Evolutionary conservation across 1,140 invertebrate species (phyloP), one percentile per base, ranked within the genome.

Genomic region (Aphelenchoides besseyi): DNA sequence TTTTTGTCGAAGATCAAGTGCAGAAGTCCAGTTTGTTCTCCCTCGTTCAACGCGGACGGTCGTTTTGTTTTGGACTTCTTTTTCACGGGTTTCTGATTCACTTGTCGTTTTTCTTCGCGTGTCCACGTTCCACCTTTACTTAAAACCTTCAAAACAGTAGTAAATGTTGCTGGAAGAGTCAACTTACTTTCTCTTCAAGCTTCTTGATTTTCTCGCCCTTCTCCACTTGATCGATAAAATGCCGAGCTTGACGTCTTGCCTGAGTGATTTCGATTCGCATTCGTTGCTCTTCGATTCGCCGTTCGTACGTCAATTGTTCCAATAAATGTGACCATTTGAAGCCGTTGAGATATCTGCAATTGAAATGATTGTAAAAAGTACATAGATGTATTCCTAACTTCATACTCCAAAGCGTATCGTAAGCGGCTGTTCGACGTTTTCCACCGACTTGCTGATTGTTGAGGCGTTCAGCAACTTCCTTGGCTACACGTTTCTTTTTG

Each of bases 281-380:
- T 84, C 91, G 89, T 84, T 96, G 93, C 83, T 92, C 90, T 75
- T 90, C 90, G 3, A 92, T 91, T 33, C 92, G 92, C 84, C 90
- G 90, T 86, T 97, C 94, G 87, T 96, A 95, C 16, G 91, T 84
- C 69, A 97, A 86, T 79, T 93, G 88, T 86, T 97, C 95, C 82
- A 91, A 92, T 23, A 98, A 87, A 87, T 98, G 93, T 57, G 90
- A 88, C 95, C 95, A 98, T 86, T 95, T 95, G 84, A 97, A 97
- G 74, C 92, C 90, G 59, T 3, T 69, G 35, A 68, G 64, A 63
- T 74, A 28, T 30, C 8, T 52, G 3, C 61, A 71, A 36, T 16
- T 1, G 30, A 69, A 53, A 78, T 48, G 35, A 48, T 37, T 5
- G 67, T 57, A 35, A 23, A 57, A 74, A 48, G 12, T 23, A 48